These are phyloP conservation scores for Scytalopus superciliaris DNA, from an alignment of 2,113 vertebrate species.

Conservation along the genomic window DNA sequence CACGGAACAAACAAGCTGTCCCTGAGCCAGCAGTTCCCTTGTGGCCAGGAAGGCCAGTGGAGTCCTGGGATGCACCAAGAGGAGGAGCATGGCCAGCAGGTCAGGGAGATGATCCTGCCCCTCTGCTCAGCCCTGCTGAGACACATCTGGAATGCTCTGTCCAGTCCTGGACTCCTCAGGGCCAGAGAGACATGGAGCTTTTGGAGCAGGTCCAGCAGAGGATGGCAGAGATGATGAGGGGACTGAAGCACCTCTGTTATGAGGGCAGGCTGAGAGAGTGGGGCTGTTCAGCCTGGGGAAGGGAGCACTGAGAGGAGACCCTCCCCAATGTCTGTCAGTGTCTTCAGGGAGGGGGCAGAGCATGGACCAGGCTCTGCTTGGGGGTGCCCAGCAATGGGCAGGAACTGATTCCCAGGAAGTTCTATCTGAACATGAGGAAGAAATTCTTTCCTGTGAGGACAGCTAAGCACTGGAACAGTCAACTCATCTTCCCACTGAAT, in stretches of 20 bases:
- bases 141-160: neutral
- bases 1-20: neutral
- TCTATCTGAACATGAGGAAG: too few species aligned
- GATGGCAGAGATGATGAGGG: fast-evolving
- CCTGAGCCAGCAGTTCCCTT: neutral
- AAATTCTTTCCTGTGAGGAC: neutral
- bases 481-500: neutral
- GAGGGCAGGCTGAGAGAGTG: neutral
- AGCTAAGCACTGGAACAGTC: neutral
- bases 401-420: too few species aligned
- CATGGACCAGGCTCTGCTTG: neutral
- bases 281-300: neutral
- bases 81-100: neutral
- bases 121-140: neutral
- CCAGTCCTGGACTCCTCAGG: neutral
- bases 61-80: neutral
- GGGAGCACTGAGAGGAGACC: fast-evolving
- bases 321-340: neutral
- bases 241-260: neutral
- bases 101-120: neutral
- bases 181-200: neutral
- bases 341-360: neutral
- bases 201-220: neutral
- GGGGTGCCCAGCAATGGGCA: neutral
- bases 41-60: neutral